Percentiles rank a stretch among this genome's conserved stretches.
These are phyloP conservation scores for Bujurquina vittata DNA, from an alignment of 2,113 vertebrate species.

Conservation along the genomic window DNA sequence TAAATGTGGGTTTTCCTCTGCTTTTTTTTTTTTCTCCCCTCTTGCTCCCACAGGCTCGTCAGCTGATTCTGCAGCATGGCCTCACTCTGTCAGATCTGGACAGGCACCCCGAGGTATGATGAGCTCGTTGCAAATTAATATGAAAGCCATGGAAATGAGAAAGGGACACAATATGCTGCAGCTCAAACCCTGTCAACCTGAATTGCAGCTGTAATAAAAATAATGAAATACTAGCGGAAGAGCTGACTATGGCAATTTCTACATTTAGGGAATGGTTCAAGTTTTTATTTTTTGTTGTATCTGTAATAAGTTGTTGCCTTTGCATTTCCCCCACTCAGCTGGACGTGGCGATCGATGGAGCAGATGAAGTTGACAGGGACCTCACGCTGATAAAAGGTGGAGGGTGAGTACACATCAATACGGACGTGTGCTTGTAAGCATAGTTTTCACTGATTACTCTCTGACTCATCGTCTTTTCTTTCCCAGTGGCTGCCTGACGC, in stretches of 20 bases:
- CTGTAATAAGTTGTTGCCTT: neutral
- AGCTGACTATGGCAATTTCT: neutral
- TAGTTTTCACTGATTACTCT: neutral
- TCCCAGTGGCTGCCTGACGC: slow-evolving; percentile 92
- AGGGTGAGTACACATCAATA: slow-evolving; percentile 83
- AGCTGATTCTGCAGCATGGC: slow-evolving; percentile 92
- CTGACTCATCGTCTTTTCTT: neutral
- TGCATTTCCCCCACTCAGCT: slow-evolving; percentile 78
- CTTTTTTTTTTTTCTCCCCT: no score
- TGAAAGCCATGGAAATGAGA: neutral
- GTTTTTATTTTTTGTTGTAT: neutral
- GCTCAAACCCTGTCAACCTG: neutral
- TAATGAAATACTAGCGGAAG: neutral
- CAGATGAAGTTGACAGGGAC: slow-evolving; percentile 92
- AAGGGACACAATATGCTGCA: neutral
- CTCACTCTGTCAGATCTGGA: slow-evolving; percentile 93
- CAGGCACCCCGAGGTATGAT: slow-evolving; percentile 90
- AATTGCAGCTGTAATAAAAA: neutral
- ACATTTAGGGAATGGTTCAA: neutral
- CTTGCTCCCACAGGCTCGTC: slow-evolving; percentile 85
- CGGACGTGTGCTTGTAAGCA: neutral
- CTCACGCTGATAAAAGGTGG: slow-evolving; percentile 98
- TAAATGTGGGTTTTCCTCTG: no score
- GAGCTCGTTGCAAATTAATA: neutral
- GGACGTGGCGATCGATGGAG: slow-evolving; percentile 96